phyloP scores from a whole-genome alignment of 2,888 invertebrate genomes.

The Lasioglossum leucozonium region DNA sequence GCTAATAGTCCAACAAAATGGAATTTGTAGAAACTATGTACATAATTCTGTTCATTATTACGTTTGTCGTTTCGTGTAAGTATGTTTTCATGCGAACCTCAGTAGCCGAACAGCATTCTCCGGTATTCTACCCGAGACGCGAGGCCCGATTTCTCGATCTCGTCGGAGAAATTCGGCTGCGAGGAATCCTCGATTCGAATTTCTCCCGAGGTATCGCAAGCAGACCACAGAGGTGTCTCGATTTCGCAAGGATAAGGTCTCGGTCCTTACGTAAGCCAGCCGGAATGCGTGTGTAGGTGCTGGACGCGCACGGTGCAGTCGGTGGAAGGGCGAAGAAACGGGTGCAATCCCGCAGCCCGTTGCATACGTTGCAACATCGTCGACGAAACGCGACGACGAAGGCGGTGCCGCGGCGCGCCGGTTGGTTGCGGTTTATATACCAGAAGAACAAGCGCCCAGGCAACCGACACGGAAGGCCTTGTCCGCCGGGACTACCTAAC shows the following conservation, averaged over 20 bases:
- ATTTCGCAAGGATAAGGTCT: conserved; percentile 66
- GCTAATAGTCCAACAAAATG: too few relatives aligned
- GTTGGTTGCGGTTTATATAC: conserved; percentile 53
- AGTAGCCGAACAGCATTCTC: neutral
- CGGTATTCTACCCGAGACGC: neutral
- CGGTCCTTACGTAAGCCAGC: conserved; percentile 65
- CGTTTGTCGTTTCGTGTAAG: neutral
- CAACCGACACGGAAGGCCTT: conserved; percentile 72
- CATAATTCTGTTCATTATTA: neutral
- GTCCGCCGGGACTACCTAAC: conserved; percentile 69
- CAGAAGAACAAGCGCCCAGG: conserved; percentile 58
- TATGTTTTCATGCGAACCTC: neutral
- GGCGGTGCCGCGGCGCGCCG: conserved; percentile 53
- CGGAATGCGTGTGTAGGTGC: conserved; percentile 69
- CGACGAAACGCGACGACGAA: conserved; percentile 45
- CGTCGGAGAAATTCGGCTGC: neutral
- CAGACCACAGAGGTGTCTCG: conserved; percentile 56
- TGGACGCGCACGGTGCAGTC: conserved; percentile 30
- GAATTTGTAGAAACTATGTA: too few relatives aligned
- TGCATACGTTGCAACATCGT: conserved; percentile 49
- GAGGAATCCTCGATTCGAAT: neutral
- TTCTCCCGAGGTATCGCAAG: conserved; percentile 39
- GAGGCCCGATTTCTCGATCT: neutral
- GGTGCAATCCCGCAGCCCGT: conserved; percentile 32
- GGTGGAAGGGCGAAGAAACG: conserved; percentile 17